Evolutionary conservation across 1,140 invertebrate species (phyloP).

Genomic region (Lepidotrigona ventralis): DNA sequence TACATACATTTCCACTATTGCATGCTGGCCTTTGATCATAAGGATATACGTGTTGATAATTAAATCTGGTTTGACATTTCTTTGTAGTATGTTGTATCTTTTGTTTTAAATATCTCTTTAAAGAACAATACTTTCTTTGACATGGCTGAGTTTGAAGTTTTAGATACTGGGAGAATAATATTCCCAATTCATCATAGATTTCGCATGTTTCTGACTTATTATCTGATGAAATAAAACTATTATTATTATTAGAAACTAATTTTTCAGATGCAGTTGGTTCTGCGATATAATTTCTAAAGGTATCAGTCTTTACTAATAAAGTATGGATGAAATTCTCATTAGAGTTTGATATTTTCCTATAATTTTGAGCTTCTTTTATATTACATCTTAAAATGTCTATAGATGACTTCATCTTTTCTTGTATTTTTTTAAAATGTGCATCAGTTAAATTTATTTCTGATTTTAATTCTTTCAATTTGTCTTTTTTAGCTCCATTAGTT

Average conservation of each 20-base stretch:
- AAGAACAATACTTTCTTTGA: slow-evolving; percentile 23
- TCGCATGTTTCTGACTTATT: slow-evolving; percentile 7
- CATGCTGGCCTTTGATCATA: slow-evolving; percentile 35
- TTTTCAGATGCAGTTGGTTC: neutral
- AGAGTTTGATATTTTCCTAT: neutral
- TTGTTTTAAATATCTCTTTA: slow-evolving; percentile 14
- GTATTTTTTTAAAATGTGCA: neutral
- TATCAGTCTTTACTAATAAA: neutral
- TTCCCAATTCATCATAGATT: slow-evolving; percentile 34
- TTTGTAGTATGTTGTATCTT: neutral
- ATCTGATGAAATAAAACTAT: neutral
- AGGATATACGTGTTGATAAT: slow-evolving; percentile 12
- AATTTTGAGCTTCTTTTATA: neutral
- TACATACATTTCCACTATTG: slow-evolving; percentile 39
- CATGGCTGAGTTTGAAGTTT: slow-evolving; percentile 20
- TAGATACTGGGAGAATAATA: slow-evolving; percentile 27
- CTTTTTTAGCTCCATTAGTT: neutral
- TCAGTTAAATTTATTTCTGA: neutral
- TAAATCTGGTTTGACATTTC: slow-evolving; percentile 26
- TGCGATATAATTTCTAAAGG: neutral
- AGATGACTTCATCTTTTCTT: slow-evolving; percentile 4
- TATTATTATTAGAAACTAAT: neutral
- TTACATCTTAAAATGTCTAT: neutral
- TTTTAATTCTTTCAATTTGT: neutral
- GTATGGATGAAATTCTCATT: neutral